Base-by-base conservation (phyloP, 2,113 vertebrate species). In the Cinclus cinclus region DNA sequence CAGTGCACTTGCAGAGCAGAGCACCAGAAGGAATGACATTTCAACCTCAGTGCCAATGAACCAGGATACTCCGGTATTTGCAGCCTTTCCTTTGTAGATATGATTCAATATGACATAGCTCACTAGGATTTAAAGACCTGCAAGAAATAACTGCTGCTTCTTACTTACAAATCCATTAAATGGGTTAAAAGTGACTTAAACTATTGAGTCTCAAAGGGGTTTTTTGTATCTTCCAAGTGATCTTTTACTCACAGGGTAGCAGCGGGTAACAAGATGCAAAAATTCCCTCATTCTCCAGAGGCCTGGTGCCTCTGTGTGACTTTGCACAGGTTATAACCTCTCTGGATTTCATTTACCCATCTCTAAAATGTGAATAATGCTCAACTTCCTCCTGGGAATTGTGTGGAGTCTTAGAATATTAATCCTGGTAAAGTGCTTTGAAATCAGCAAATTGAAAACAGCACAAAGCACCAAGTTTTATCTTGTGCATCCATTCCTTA, bases 321-420 rank as follows among this genome's bases (percentile, higher is more conserved):
- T 93, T 88, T 73, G 76, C 59, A 67, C 83, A 81, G 90, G 92
- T 92, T 94, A 94, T 55, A 95, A 95, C 94, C 94, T 89, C 92
- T 70, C 80, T 63, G 83, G 94, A 86, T 94, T 97, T 93, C 89
- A 94, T 96, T 96, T 93, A 95, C 86, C 90, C 79, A 77, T 35
- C 71, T 90, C 85, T 86, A 92, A 93, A 93, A 94, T 13, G 76
- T 86, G 96, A 95, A 97, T 92, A 90, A 93, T 70, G 71, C 60
- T 88, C 65, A 65, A 77, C 89, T 89, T 90, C 83, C 83, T 83
- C 96, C 83, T 67, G 73, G 90, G 92, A 94, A 92, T 77, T 90
- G 33, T 74, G 73, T 39, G 60, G 71, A 92, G 88, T 68, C 83
- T 96, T 86, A 81, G 63, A 94, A 95, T 95, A 90, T 93, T 97